Evolutionary conservation across 2,113 vertebrate genomes (phyloP).

Genomic region (Triplophysa dalaica): DNA sequence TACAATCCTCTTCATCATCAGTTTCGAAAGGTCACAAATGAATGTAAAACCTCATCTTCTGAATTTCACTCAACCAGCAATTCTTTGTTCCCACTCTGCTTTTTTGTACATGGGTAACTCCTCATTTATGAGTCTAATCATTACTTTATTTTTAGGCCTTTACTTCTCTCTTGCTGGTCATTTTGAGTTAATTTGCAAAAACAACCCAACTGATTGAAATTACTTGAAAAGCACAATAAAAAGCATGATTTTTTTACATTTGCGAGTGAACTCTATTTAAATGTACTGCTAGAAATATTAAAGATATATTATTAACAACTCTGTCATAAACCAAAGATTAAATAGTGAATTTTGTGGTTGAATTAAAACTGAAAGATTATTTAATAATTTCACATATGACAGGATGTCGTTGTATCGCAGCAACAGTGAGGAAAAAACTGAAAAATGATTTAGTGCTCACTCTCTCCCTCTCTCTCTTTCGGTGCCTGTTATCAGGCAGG

Average conservation of each 20-base stretch:
- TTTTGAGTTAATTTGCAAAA: neutral
- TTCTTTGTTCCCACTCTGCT: neutral
- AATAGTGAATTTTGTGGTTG: neutral
- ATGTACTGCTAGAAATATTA: too few species aligned
- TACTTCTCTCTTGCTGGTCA: neutral
- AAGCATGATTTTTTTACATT: neutral
- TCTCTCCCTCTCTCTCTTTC: constrained; percentile 36
- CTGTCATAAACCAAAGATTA: neutral
- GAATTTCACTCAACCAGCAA: neutral
- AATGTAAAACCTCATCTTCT: neutral
- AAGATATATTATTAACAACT: neutral
- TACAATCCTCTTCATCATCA: too few species aligned
- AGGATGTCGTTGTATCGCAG: constrained; percentile 20
- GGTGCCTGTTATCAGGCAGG: constrained; percentile 86
- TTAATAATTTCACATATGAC: constrained; percentile 12
- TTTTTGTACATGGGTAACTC: neutral
- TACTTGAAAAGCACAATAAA: neutral
- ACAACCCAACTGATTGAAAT: too few species aligned
- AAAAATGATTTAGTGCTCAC: constrained; percentile 4
- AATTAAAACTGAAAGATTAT: neutral
- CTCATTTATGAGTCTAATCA: neutral
- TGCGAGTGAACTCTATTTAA: too few species aligned
- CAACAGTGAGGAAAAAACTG: constrained; percentile 20
- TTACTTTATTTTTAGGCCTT: neutral
- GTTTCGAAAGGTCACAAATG: neutral